A percentile compares a stretch with the other conserved stretches of the same genome.
These are phyloP conservation scores for Ia io DNA, from an alignment of 2,113 vertebrate species.

Conservation along the genomic window DNA sequence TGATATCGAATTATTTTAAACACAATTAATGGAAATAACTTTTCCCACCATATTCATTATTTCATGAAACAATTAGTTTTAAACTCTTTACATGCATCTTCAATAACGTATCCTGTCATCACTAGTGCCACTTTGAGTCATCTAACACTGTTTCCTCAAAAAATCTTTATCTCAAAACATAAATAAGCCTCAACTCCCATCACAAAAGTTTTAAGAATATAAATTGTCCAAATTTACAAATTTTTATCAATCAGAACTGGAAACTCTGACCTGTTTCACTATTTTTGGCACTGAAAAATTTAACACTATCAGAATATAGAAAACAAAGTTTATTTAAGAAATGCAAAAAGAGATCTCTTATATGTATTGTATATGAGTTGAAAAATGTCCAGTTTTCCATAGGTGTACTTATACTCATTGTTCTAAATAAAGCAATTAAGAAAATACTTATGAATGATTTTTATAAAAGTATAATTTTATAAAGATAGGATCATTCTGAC, in stretches of 20 bases:
- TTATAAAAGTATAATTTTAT: not conserved
- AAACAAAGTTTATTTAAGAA: constrained; percentile 24
- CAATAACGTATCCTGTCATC: not conserved
- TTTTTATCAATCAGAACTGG: not conserved
- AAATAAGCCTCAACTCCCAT: not conserved
- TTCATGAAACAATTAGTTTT: not conserved
- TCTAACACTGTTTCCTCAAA: not conserved
- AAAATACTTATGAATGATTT: not conserved
- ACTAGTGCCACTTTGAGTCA: not conserved
- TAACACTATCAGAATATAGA: not conserved
- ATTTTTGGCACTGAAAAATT: not conserved
- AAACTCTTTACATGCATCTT: not conserved
- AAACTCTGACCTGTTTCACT: not conserved
- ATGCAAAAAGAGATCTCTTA: not conserved
- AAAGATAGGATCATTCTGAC: not conserved
- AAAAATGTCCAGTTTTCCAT: not conserved
- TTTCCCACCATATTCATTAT: not conserved
- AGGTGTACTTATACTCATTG: not conserved
- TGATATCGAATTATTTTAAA: not conserved
- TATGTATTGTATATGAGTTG: not conserved
- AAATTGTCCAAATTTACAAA: not conserved
- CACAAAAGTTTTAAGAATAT: not conserved
- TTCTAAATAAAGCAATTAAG: constrained; percentile 17
- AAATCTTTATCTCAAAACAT: not conserved
- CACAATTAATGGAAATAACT: not conserved